Conservation (phyloP, 2,888 invertebrate species). For the Embidobia sp. region DNA sequence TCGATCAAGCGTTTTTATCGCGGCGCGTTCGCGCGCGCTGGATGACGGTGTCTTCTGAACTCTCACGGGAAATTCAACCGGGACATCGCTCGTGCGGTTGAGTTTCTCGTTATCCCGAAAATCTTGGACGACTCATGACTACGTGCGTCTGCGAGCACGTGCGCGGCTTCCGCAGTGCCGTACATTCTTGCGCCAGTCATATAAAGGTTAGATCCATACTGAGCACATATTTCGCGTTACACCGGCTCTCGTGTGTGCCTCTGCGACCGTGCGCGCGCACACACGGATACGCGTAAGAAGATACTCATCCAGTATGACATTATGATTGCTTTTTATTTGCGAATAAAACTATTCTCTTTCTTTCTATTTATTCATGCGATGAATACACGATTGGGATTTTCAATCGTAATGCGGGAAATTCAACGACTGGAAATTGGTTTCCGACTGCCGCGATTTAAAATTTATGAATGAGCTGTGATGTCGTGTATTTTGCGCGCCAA, state of each 20-base stretch:
- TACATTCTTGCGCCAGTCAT: slow-evolving; percentile 28
- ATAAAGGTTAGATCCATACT: slow-evolving; percentile 47
- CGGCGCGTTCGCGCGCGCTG: slow-evolving; percentile 35
- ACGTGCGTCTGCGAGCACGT: slow-evolving; percentile 55
- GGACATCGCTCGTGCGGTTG: slow-evolving; percentile 60
- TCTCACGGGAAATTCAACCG: slow-evolving; percentile 65
- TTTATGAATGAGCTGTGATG: too few relatives aligned
- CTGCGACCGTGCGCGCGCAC: background rate
- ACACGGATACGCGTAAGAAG: slow-evolving; percentile 1
- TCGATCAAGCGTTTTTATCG: slow-evolving; percentile 64
- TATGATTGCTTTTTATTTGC: slow-evolving; percentile 30
- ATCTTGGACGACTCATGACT: slow-evolving; percentile 64
- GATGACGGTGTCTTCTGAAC: slow-evolving; percentile 57
- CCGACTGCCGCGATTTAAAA: too few relatives aligned
- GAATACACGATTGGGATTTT: slow-evolving; percentile 26
- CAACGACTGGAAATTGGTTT: background rate
- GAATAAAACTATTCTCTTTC: slow-evolving; percentile 1
- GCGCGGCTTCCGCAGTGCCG: slow-evolving; percentile 34
- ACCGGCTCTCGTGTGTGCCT: too few relatives aligned
- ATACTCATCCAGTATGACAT: slow-evolving; percentile 8
- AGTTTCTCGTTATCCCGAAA: slow-evolving; percentile 67
- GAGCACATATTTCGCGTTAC: slow-evolving; percentile 38
- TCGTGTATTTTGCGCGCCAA: too few relatives aligned
- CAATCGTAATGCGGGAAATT: slow-evolving; percentile 25
- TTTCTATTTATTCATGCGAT: slow-evolving; percentile 35